These are phyloP conservation scores for Myrmophylax atrothorax DNA, from an alignment of 2,113 vertebrate genomes.

Conservation along the genomic window DNA sequence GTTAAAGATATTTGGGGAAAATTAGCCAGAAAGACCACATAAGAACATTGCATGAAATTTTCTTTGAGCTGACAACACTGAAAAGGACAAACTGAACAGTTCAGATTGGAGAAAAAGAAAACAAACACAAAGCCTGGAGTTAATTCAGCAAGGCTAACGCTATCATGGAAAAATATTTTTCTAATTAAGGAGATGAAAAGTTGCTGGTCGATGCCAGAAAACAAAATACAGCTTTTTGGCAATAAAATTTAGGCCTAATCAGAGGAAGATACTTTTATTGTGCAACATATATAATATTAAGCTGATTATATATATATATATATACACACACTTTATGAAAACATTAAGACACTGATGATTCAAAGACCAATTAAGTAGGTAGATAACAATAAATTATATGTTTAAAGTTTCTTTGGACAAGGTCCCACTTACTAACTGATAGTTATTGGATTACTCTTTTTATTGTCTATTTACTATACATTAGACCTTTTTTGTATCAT, in stretches of 20 bases:
- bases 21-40: background rate
- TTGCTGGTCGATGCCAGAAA: constrained; percentile 24
- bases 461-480: background rate
- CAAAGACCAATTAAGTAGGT: background rate
- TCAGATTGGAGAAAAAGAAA: background rate
- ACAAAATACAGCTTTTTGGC: constrained; percentile 17
- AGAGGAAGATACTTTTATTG: background rate
- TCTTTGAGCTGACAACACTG: background rate
- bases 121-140: background rate
- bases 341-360: background rate
- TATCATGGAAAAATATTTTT: constrained; percentile 36
- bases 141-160: background rate
- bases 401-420: background rate
- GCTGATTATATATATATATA: background rate
- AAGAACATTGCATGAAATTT: background rate
- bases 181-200: constrained; percentile 61
- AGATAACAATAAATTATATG: background rate
- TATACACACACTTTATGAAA: background rate
- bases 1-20: background rate
- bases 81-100: background rate
- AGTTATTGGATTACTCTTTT: background rate
- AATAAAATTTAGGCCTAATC: background rate
- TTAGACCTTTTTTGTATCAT: background rate
- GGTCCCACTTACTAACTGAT: background rate
- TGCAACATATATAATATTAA: background rate